Evolutionary conservation across 2,113 vertebrate genomes (phyloP), one percentile per base, ranked within the genome.

Genomic region (Hyaena hyaena): DNA sequence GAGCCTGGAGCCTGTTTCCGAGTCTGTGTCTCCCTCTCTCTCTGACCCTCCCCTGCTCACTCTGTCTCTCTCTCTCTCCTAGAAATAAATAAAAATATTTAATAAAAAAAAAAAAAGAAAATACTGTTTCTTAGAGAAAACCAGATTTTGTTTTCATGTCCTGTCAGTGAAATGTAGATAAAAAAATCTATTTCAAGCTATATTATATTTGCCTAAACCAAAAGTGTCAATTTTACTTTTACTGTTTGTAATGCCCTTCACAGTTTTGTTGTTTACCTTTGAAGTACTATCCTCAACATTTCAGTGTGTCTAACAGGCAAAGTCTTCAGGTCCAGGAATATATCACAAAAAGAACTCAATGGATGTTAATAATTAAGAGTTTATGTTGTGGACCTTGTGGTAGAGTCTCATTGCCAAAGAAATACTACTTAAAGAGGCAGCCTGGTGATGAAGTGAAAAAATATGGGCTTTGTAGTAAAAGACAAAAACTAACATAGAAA

Each of bases 341-440:
- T 45, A 68, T 76, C 7, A 24, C 28, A 77, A 43, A 55, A 31
- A 66, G 14, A 93, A 43, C 31, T 61, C 35, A 11, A 1, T 82
- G 53, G 39, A 50, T 76, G 8, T 80, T 90, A 65, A 82, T 61
- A 82, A 85, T 86, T 65, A 69, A 69, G 65, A 50, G 35, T 93
- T 81, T 92, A 23, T n/a, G 17, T 23, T 35, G 76, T 58, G 35
- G 17, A 24, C 4, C 31, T 90, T 88, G n/a, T 85, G 66, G 33
- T 82, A 83, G 53, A 86, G 68, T 86, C 68, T 95, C 55, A 48
- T 23, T 90, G 73, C 43, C 66, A 90, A 97, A 87, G 48, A 93
- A 83, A 66, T n/a, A 87, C 2, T 48, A 39, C 17, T 85, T 83
- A 68, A 73, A 86, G 74, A 79, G 58, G 45, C 48, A 96, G 33